These are phyloP conservation scores for Psittacula derbiana DNA, from an alignment of 2,797 vertebrate species.

Conservation along the genomic window DNA sequence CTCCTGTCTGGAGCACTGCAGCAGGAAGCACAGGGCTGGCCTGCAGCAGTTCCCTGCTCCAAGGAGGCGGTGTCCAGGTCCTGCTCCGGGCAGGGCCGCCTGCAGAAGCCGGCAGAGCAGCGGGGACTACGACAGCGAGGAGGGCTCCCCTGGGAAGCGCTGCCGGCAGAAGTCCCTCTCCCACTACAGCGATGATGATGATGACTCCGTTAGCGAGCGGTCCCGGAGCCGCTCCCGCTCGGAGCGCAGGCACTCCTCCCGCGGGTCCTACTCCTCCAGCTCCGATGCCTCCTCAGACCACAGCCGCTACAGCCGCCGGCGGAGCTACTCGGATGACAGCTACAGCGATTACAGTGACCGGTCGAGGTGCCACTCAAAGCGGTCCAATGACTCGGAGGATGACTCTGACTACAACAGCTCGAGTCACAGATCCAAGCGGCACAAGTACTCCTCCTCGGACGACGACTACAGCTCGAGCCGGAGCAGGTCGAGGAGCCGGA, in stretches of 20 bases:
- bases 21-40: conserved; percentile 83
- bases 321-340: conserved; percentile 90
- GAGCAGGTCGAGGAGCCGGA: conserved; percentile 87
- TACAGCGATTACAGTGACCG: conserved; percentile 92
- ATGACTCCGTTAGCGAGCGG: conserved; percentile 85
- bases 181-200: conserved; percentile 87
- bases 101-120: conserved; percentile 83
- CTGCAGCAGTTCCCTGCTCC: conserved; percentile 55
- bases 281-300: conserved; percentile 89
- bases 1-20: conserved; percentile 82
- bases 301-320: conserved; percentile 87
- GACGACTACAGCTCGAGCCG: conserved; percentile 85
- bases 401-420: conserved; percentile 90
- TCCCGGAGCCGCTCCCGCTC: conserved; percentile 88
- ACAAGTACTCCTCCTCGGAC: conserved; percentile 84
- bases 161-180: conserved; percentile 82
- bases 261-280: conserved; percentile 89
- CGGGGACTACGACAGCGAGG: conserved; percentile 86
- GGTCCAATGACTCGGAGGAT: conserved; percentile 82
- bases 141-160: conserved; percentile 79
- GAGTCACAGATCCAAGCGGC: conserved; percentile 84
- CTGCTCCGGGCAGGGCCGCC: conserved; percentile 12
- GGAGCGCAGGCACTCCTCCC: conserved; percentile 78
- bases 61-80: background rate
- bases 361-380: conserved; percentile 80